Base-by-base conservation (phyloP, 2,113 vertebrate genomes). In the Thamnaconus septentrionalis region DNA sequence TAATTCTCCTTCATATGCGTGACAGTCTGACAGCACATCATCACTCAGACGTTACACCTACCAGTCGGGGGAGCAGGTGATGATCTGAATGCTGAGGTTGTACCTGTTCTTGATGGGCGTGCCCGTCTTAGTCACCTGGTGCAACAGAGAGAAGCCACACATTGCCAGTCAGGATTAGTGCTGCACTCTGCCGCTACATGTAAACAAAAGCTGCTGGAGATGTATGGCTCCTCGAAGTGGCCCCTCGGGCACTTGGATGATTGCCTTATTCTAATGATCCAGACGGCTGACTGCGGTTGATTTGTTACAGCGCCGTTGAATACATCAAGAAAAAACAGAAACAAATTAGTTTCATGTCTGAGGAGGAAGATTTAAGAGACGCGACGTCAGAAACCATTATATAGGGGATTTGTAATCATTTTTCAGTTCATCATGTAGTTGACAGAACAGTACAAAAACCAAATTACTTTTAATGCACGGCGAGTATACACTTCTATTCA, bases 11-110 rank as follows among this genome's bases (percentile, higher is more conserved):
- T 31, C 18, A 31, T 31, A 31, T 31, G 18, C 18, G 18, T 2
- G 18, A 2, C 61, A 12, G 31, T 5, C 52, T 4, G 7, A 44
- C 3, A 59, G 31, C 18, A 59, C 3, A 53, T 7, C 42, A 44
- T 56, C 43, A 61, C 9, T 1, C 11, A 5, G 51, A 4, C 1
- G 6, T 12, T 6, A 51, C 5, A 57, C 72, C 6, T 94, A 98
- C 96, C 95, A 80, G 48, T 98, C 96, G 60, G 93, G 90, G 5
- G 96, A 94, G 81, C 95, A 97, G 47, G 94, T 95, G 49, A 93
- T 82, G 45, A 99, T 73, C 76, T 98, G 95, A 39, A 94, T 76
- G 3, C 78, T 87, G 9, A 85, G 74, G 41, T 90, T 91, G 67
- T 47, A 81, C 74, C 77, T 89, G 74, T 93, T 96, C 69, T 96